Evolutionary conservation across 2,888 invertebrate genomes (phyloP).

Genomic region (Syrphus vitripennis): DNA sequence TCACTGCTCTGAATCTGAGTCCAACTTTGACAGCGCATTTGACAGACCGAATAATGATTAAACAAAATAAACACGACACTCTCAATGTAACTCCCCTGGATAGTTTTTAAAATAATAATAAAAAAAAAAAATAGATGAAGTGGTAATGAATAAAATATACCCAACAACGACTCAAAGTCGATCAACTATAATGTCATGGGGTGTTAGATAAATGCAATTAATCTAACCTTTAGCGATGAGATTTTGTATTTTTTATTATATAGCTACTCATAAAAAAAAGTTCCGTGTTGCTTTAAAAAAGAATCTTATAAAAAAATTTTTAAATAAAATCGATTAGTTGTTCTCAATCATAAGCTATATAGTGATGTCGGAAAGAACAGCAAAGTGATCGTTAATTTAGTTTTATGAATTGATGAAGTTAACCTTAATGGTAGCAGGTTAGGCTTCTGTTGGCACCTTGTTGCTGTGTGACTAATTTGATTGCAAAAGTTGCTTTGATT

Average conservation of each 20-base stretch:
- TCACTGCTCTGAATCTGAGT: slow-evolving; percentile 73
- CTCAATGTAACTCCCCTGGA: background rate
- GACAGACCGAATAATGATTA: slow-evolving; percentile 52
- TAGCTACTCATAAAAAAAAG: background rate
- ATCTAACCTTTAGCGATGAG: slow-evolving; percentile 61
- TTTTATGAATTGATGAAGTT: slow-evolving; percentile 25
- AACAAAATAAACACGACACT: slow-evolving; percentile 33
- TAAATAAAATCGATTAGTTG: background rate
- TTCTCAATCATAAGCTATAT: background rate
- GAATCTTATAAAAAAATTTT: background rate
- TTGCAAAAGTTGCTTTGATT: slow-evolving; percentile 22
- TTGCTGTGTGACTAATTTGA: slow-evolving; percentile 27
- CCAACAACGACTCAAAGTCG: slow-evolving; percentile 47
- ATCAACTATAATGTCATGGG: slow-evolving; percentile 29
- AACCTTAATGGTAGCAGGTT: slow-evolving; percentile 54
- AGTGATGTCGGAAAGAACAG: background rate
- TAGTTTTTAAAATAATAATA: background rate
- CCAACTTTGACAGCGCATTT: slow-evolving; percentile 72
- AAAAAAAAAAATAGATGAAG: slow-evolving; percentile 1
- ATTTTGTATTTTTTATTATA: slow-evolving; percentile 32
- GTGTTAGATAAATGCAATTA: slow-evolving; percentile 62
- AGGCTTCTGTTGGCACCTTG: slow-evolving; percentile 52
- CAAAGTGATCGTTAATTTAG: slow-evolving; percentile 9
- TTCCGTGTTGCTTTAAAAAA: slow-evolving; percentile 24
- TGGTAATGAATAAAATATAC: slow-evolving; percentile 44